A percentile compares a stretch with the other conserved stretches of the same genome.
phyloP scores from a whole-genome alignment of 2,113 vertebrate genomes.

The Vulpes ferrilata region DNA sequence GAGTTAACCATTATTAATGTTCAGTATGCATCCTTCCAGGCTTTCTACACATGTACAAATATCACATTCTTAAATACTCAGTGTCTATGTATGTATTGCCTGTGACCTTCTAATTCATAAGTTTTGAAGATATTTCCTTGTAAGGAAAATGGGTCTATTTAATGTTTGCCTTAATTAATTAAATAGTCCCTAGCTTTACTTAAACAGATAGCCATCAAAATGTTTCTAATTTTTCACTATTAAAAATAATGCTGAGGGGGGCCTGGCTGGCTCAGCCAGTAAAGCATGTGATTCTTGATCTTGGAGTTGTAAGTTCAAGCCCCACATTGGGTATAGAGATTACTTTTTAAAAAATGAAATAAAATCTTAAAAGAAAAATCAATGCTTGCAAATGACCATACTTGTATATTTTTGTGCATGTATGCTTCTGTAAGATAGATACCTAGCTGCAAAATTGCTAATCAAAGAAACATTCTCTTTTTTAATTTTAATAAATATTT shows the following conservation, averaged over 20 bases:
- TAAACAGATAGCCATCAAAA: not conserved
- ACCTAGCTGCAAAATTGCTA: not conserved
- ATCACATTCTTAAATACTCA: not conserved
- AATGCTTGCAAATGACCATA: not conserved
- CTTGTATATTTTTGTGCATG: not conserved
- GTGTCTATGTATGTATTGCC: not conserved
- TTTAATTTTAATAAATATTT: slow-evolving; percentile 38
- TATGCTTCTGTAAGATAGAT: not conserved
- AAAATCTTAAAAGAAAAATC: not conserved
- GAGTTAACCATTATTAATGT: slow-evolving; percentile 13
- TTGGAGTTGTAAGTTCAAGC: not conserved
- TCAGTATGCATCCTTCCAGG: not conserved
- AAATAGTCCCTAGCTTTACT: not conserved
- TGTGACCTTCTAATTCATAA: not conserved
- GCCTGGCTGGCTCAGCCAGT: not conserved
- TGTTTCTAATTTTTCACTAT: not conserved
- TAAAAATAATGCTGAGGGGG: not conserved
- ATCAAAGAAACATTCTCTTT: not conserved
- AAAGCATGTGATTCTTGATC: not conserved
- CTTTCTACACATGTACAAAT: not conserved
- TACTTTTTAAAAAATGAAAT: not conserved
- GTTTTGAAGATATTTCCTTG: not conserved
- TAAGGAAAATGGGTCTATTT: not conserved
- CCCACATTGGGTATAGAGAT: not conserved
- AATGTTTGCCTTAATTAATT: slow-evolving; percentile 6